Conservation (phyloP, 2,888 invertebrate genomes). For the Pimpla rufipes region DNA sequence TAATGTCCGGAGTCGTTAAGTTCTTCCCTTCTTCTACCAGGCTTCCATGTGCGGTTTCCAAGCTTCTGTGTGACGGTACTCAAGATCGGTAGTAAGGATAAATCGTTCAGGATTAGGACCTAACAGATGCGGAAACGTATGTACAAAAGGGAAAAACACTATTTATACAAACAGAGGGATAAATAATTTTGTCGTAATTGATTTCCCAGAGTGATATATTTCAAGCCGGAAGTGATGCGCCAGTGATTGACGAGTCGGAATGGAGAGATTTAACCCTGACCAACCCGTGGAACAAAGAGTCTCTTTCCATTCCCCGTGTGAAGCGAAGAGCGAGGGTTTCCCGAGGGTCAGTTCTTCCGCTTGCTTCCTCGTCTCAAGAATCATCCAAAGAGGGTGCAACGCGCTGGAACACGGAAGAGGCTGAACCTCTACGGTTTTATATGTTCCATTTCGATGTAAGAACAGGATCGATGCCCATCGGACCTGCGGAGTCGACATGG, state of each 20-base stretch:
- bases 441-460: slow-evolving; percentile 42
- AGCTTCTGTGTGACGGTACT: not conserved
- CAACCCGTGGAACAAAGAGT: slow-evolving; percentile 41
- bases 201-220: slow-evolving; percentile 2
- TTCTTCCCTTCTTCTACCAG: slow-evolving; percentile 7
- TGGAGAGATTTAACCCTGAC: slow-evolving; percentile 11
- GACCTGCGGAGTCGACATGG: slow-evolving; percentile 53
- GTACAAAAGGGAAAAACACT: not conserved
- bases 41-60: too few species aligned
- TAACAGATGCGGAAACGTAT: not conserved
- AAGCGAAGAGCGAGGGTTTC: slow-evolving; percentile 30
- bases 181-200: too few species aligned
- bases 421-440: slow-evolving; percentile 49
- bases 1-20: not conserved
- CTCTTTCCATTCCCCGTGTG: slow-evolving; percentile 18
- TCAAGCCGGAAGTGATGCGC: slow-evolving; percentile 12
- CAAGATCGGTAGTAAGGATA: not conserved
- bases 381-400: slow-evolving; percentile 44
- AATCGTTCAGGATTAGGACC: not conserved
- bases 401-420: slow-evolving; percentile 61
- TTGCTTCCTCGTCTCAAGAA: slow-evolving; percentile 12
- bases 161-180: not conserved
- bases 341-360: slow-evolving; percentile 42
- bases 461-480: slow-evolving; percentile 55
- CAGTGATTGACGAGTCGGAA: not conserved